phyloP scores from a whole-genome alignment of 37 sponge, comb jelly and placozoan genomes.

The Sycon ciliatum region DNA sequence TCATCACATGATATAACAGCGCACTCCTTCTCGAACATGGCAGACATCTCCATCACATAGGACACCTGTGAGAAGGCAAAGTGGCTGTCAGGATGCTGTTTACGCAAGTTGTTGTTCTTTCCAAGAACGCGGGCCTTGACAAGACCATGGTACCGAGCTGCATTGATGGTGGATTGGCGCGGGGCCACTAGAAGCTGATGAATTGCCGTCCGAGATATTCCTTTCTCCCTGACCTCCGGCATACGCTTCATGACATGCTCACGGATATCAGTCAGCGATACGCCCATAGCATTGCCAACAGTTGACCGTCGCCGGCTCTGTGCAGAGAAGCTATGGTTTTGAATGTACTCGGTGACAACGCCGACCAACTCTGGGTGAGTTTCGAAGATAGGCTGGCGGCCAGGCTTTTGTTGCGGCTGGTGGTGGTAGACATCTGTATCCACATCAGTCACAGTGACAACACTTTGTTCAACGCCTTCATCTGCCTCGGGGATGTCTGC shows the following conservation, averaged over 20 bases:
- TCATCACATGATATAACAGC: conserved; percentile 23
- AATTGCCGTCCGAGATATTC: conserved; percentile 11
- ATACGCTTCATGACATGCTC: conserved; percentile 14
- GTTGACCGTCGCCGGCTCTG: conserved; percentile 2
- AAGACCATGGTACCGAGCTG: too few relatives aligned
- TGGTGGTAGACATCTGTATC: too few relatives aligned
- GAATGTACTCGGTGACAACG: neutral
- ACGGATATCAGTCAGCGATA: conserved; percentile 15
- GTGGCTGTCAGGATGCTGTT: neutral
- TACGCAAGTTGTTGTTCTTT: conserved; percentile 1
- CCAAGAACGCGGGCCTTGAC: conserved; percentile 17
- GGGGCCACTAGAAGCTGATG: conserved; percentile 11
- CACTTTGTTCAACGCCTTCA: too few relatives aligned
- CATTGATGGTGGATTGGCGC: too few relatives aligned
- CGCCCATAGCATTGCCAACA: conserved; percentile 9
- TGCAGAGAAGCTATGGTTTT: conserved; percentile 21
- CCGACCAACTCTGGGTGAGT: neutral
- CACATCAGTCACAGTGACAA: too few relatives aligned
- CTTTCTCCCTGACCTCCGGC: conserved; percentile 16
- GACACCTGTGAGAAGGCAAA: conserved; percentile 10
- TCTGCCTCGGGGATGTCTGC: neutral
- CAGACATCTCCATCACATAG: conserved; percentile 15
- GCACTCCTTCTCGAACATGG: conserved; percentile 5
- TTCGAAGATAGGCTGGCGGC: neutral
- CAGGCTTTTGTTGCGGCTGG: neutral